Base-by-base conservation (phyloP, 92 coral and sea anemone species). In the Ricordea florida region DNA sequence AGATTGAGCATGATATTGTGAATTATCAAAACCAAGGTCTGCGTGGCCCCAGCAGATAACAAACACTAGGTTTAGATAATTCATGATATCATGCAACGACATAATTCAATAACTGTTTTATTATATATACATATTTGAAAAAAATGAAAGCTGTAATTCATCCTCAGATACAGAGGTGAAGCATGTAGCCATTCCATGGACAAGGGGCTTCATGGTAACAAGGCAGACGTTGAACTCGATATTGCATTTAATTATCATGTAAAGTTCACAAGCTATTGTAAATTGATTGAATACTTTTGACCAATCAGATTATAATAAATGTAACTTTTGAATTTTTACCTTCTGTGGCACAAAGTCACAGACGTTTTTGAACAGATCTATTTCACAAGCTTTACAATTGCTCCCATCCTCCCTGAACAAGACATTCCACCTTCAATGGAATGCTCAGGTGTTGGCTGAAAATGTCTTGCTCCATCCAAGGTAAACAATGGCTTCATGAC, bases 321-420 rank as follows among this genome's bases (percentile, higher is more conserved):
- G 31, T 36, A 58, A 30, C 66, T 58, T 24, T 62, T 24, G 34
- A 62, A 44, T 62, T 58, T 46, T 62, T 65, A 63, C 82, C 80
- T 58, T 78, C 77, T 81, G 75, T 47, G 18, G 75, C 23, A 87
- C 65, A 65, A 66, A 87, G 71, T 87, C 81, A 55, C 56, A 46
- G 58, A 81, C 80, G 50, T 74, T 55, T 73, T 87, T 87, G 85
- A 35, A 87, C 56, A 82, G 75, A 63, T 87, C 76, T 38, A 82
- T 51, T 70, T 87, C 85, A 69, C 35, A 21, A 55, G 62, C 11
- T 71, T 87, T 87, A 6, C 45, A 35, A 61, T 87, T 87, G 74
- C 87, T 80, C 28, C 92, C 92, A 52, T 80, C 87, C 18, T 56
- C 75, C 74, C 92, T 87, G 55, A 28, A 57, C 62, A 43, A 70